These are phyloP conservation scores for Polymixis lichenea DNA, from an alignment of 2,888 invertebrate species.

Conservation along the genomic window DNA sequence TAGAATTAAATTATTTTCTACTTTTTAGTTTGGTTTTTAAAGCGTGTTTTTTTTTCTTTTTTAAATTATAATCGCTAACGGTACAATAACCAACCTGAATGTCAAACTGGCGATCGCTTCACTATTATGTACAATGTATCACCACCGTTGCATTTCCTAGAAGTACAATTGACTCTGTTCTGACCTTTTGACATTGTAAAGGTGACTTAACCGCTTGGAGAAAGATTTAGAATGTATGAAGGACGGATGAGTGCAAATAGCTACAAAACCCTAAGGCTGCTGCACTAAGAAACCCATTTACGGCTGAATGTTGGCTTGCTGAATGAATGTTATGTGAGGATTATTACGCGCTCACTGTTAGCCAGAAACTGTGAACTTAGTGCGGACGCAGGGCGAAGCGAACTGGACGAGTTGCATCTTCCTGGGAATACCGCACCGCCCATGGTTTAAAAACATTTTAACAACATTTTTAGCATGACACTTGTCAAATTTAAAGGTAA, in stretches of 20 bases:
- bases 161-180: not conserved
- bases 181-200: not conserved
- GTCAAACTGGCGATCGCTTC: not conserved
- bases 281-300: conserved; percentile 2
- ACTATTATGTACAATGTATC: conserved; percentile 1
- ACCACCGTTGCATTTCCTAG: not conserved
- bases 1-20: too few relatives aligned
- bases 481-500: not conserved
- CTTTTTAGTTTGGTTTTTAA: too few relatives aligned
- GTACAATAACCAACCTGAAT: not conserved
- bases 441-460: not conserved
- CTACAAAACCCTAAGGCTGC: conserved; percentile 22
- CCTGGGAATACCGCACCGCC: not conserved
- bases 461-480: not conserved
- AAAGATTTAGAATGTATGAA: conserved; percentile 3
- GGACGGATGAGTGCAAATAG: conserved; percentile 32
- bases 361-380: too few relatives aligned
- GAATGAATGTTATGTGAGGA: too few relatives aligned
- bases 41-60: too few relatives aligned
- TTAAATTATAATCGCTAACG: not conserved
- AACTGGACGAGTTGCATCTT: not conserved
- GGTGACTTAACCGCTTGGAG: not conserved
- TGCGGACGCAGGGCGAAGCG: not conserved
- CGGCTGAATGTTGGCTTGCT: not conserved
- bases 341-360: not conserved